Evolutionary conservation across 53 echinoderm and acorn worm genomes (phyloP), one percentile per base, ranked within the genome.

Genomic region (Luidia sarsii): DNA sequence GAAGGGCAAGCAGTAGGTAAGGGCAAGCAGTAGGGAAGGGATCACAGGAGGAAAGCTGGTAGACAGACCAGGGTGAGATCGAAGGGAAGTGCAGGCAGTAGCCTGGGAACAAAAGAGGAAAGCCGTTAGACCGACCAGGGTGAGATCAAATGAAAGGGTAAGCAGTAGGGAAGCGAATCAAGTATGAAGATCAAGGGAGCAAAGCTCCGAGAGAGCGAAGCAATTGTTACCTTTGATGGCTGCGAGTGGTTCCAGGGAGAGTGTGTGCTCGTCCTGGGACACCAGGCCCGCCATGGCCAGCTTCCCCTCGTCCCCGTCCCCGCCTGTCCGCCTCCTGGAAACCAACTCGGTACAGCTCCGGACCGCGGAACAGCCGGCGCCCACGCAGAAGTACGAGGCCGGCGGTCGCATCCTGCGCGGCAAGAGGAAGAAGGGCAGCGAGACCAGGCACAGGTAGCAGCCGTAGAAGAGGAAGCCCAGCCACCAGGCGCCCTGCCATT

Each of bases 401-500:
- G 46, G 72, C 50, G 60, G 63, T 14, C 36, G 13, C 49, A 90
- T 85, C 53, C 41, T 74, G 29, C 74, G 35, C 9, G 95, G 95
- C 53, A 92, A 92, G 41, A 91, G 57, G 51, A 87, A 89, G 41
- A 95, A 67, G 4, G 94, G 95, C 31, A 95, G n/a, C 31, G 85
- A 74, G 14, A 80, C 3, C 61, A 84, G 31, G 55, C 80, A 15
- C 61, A 84, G 63, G 36, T 80, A 16, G 48, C 41, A 48, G 30
- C 91, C 95, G 49, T 68, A 80, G 74, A 92, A 71, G 68, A 95
- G 36, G 75, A 92, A 92, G 55, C 95, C 95, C 18, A 91, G 62
- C 95, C 95, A 95, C 95, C 95, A 95, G 56, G 89, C 89, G 11
- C 95, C 92, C 33, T 81, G 66, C 83, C 86, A 95, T 46, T 80